Evolutionary conservation across 2,888 invertebrate species (phyloP), one percentile per base, ranked within the genome.

Genomic region (Amiota communis): DNA sequence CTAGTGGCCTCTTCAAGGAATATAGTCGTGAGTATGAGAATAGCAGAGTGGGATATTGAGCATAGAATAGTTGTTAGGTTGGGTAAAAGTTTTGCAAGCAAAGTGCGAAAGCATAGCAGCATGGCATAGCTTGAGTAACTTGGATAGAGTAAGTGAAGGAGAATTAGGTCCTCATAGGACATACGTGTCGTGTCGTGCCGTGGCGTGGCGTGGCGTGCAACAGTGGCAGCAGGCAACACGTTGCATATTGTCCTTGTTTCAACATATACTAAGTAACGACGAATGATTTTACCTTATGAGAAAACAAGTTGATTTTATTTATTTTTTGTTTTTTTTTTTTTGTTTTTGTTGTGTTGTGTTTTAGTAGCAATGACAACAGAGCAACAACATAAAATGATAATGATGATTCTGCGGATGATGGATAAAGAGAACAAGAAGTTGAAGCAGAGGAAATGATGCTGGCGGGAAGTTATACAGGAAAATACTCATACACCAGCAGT

Each of bases 181-280:
- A 36, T 36, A 36, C 36, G 36, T 36, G 36, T 36, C 36, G 36
- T 36, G 36, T 6, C 36, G 23, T 23, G 23, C 23, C 3, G 23
- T 23, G 23, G 23, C 1, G 23, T 3, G n/a, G n/a, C n/a, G 1
- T 23, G 36, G 36, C 36, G 36, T 36, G 36, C 36, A 36, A 36
- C 11, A 71, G 46, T 53, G 47, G 63, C 23, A 47, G 59, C 13
- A 57, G 64, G 64, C 65, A 65, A 64, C 64, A 71, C 57, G 68
- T 67, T 69, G 69, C 72, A 59, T 53, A 68, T 68, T 68, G 67
- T 68, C 67, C 67, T 68, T 68, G 67, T 68, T 36, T 46, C 53
- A 47, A 17, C 17, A 49, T 65, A 12, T 13, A 20, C n/a, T 13
- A 46, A 57, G 63, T 71, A 71, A 71, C 51, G 46, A 23, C 12